Base-by-base conservation (phyloP, 2,888 invertebrate species). In the Elysia crispata region DNA sequence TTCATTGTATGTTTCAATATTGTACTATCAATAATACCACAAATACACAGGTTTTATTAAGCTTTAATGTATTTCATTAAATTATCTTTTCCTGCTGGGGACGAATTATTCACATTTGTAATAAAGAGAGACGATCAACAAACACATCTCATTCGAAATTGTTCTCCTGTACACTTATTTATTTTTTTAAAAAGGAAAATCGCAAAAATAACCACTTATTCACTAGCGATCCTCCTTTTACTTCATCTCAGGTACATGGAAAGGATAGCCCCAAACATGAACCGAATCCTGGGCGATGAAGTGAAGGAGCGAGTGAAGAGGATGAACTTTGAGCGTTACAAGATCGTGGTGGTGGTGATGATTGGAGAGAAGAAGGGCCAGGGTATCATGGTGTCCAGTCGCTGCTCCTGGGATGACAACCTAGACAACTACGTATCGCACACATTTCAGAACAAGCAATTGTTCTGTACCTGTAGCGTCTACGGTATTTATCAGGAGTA, bases 401-500 rank as follows among this genome's bases (percentile, higher is more conserved):
- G 88, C 30, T 86, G 86, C 79, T 77, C 85, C 11, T 87, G 89
- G 87, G 88, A 89, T 67, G 83, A 83, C n/a, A 83, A 83, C 5
- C 72, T 80, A 20, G 89, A 89, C 82, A 88, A 79, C 23, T 86
- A 78, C 76, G 86, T 86, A 20, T 82, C 86, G 1, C 86, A 86
- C 77, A 86, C 83, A 1, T 88, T 82, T 72, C 82, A 86, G 72
- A 87, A 85, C 67, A 77, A 77, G 33, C 69, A 83, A 70, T 66
- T 87, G 13, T 85, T 87, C 70, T 88, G 87, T 79, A 86, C 85
- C n/a, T 88, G 85, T 11, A 84, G 84, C 30, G 87, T 88, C 25
- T 89, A 83, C 78, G 89, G 86, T 1, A 76, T 87, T 18, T 89
- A 88, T 66, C 82, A 82, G 31, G 89, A 89, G 76, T 89, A 76